These are phyloP conservation scores for Amblyopsis hoosieri DNA, from an alignment of 2,797 vertebrate species.

Conservation along the genomic window DNA sequence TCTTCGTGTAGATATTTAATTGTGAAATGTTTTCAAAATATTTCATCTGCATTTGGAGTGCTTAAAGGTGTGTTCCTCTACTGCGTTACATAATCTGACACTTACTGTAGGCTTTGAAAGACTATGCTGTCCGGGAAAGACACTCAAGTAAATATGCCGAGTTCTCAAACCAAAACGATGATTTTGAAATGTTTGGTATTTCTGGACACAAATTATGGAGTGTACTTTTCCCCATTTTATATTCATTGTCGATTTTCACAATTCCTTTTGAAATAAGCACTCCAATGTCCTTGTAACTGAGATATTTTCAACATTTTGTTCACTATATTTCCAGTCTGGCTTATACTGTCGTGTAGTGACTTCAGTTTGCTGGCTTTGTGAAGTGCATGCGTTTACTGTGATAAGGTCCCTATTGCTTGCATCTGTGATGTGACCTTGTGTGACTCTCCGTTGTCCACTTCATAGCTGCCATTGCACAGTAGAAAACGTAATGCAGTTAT, in stretches of 20 bases:
- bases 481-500: too few species aligned
- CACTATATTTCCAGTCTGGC: slow-evolving; percentile 35
- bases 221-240: slow-evolving; percentile 24
- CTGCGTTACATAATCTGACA: not conserved
- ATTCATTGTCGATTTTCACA: slow-evolving; percentile 18
- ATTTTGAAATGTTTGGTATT: slow-evolving; percentile 48
- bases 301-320: slow-evolving; percentile 64
- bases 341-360: slow-evolving; percentile 33
- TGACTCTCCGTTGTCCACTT: not conserved
- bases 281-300: slow-evolving; percentile 67
- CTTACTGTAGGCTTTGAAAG: not conserved
- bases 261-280: slow-evolving; percentile 56
- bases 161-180: too few species aligned
- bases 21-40: slow-evolving; percentile 30
- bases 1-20: slow-evolving; percentile 37
- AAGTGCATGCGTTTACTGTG: slow-evolving; percentile 37
- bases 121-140: not conserved
- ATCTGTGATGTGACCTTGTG: slow-evolving; percentile 55
- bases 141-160: too few species aligned
- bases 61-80: slow-evolving; percentile 56
- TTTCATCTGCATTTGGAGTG: slow-evolving; percentile 68
- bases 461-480: too few species aligned
- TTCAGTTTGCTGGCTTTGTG: slow-evolving; percentile 37
- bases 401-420: slow-evolving; percentile 41
- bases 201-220: slow-evolving; percentile 46